Percentiles rank a stretch among this genome's conserved stretches.
These are phyloP conservation scores for Loris lydekkerianus DNA, from an alignment of 2,797 vertebrate species.

Conservation along the genomic window DNA sequence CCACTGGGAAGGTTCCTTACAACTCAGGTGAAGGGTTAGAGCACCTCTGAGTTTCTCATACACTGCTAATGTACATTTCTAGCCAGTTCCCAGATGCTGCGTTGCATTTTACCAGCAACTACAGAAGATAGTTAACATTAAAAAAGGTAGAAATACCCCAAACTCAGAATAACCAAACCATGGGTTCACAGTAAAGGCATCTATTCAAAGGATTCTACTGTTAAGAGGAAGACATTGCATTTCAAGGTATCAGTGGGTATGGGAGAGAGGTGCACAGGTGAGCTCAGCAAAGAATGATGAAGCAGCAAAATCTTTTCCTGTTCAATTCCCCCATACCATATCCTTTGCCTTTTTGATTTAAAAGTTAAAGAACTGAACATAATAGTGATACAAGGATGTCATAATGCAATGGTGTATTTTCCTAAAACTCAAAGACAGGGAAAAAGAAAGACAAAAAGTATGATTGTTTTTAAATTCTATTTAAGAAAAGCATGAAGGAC, in stretches of 20 bases:
- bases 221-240: background rate
- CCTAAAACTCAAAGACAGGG: background rate
- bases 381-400: background rate
- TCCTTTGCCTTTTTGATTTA: background rate
- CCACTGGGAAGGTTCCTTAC: background rate
- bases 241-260: background rate
- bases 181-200: background rate
- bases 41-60: background rate
- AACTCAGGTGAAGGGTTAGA: background rate
- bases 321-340: background rate
- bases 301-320: background rate
- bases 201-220: background rate
- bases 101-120: background rate
- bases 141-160: background rate
- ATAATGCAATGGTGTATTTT: background rate
- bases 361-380: background rate
- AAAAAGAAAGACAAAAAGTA: background rate
- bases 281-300: background rate
- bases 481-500: conserved; percentile 35
- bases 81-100: background rate
- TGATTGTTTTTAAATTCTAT: conserved; percentile 22
- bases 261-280: too few relatives aligned
- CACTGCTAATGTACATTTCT: background rate
- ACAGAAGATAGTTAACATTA: background rate
- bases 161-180: background rate